Conservation (phyloP, 2,888 invertebrate genomes). For the Laothoe populi region DNA sequence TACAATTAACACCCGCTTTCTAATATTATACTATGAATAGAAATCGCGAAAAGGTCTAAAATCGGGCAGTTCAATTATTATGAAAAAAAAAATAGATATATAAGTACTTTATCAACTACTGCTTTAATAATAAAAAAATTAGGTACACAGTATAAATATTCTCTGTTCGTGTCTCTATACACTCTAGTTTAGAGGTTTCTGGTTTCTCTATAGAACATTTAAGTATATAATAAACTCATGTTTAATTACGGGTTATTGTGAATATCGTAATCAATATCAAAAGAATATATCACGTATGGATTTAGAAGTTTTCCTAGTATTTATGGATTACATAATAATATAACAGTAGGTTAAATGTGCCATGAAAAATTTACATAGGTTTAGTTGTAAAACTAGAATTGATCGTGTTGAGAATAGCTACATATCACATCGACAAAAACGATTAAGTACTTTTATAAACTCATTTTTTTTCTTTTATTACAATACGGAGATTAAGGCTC, state of each 20-base stretch:
- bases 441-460: slow-evolving; percentile 1
- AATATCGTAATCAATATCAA: slow-evolving; percentile 5
- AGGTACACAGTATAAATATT: no score
- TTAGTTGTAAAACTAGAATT: slow-evolving; percentile 28
- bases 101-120: no score
- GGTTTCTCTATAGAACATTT: not conserved
- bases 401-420: slow-evolving; percentile 36
- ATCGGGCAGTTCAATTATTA: no score
- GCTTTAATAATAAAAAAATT: no score
- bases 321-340: slow-evolving; percentile 1
- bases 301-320: slow-evolving; percentile 5
- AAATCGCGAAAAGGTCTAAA: no score
- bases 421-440: slow-evolving; percentile 39
- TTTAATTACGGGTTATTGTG: not conserved
- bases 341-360: slow-evolving; percentile 10
- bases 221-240: no score
- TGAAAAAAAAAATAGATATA: no score
- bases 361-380: slow-evolving; percentile 28
- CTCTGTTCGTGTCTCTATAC: not conserved
- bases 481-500: no score
- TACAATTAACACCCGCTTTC: no score
- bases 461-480: no score
- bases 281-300: slow-evolving; percentile 9
- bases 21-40: no score
- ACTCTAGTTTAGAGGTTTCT: not conserved